Evolutionary conservation across 2,888 invertebrate species (phyloP), one percentile per base, ranked within the genome.

Genomic region (Ariolimax columbianus): DNA sequence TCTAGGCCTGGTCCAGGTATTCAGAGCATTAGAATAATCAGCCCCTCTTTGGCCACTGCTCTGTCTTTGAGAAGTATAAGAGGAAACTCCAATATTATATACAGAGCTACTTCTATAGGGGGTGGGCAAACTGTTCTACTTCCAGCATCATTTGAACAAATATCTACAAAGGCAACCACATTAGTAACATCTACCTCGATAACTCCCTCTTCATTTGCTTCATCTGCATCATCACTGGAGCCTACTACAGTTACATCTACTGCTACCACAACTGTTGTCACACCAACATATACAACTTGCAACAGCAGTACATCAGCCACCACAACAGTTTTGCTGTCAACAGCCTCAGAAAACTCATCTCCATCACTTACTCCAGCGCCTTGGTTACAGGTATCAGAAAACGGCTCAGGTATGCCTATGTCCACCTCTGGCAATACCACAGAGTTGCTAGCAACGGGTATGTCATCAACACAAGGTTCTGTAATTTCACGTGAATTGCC

Each of bases 41-140:
- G 36, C n/a, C 82, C 85, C 11, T 63, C 75, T 30, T 38, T 68
- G 23, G 68, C 85, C 9, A 59, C 14, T 75, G 75, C 81, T 3
- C 19, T 85, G 40, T n/a, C 77, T 3, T 33, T 38, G 19, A 83
- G 83, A 36, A 47, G 30, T 47, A 9, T 77, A 36, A 63, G 63
- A 33, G 78, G 70, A 14, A 47, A 30, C 43, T 38, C 68, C 23
- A 84, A 84, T 78, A 66, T 84, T 36, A 79, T 84, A 55, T 78
- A 79, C 43, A 68, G 79, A 51, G 84, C 84, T 55, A 70, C 84
- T 30, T 73, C 78, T 14, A 59, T 66, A 30, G 84, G 79, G 1
- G 79, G 84, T 23, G 36, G 84, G n/a, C 84, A 84, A 51, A 63
- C 79, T 63, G 33, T 84, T 40, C 43, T 84, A 9, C 38, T 83